phyloP scores from a whole-genome alignment of 2,888 invertebrate genomes.

The Notocelia uddmanniana region DNA sequence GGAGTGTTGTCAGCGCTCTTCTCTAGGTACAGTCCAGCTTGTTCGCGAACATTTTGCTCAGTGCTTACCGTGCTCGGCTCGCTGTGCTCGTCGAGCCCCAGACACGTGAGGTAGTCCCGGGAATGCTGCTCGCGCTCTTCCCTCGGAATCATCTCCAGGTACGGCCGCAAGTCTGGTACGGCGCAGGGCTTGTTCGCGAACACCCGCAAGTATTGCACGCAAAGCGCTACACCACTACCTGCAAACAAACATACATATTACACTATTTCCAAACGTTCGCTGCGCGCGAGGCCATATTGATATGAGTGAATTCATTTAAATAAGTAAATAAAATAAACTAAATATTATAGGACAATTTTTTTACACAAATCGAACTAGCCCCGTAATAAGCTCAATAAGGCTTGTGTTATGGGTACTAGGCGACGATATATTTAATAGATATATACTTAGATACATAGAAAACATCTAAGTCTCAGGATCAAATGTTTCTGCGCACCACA shows the following conservation, averaged over 20 bases:
- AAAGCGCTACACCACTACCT: slow-evolving; percentile 87
- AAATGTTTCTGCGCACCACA: too few relatives aligned
- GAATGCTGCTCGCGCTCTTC: slow-evolving; percentile 87
- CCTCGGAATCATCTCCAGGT: slow-evolving; percentile 89
- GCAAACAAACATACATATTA: neutral
- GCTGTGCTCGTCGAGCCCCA: slow-evolving; percentile 87
- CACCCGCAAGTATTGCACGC: slow-evolving; percentile 91
- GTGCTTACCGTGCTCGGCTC: slow-evolving; percentile 70
- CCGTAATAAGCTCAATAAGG: too few relatives aligned
- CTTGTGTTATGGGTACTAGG: too few relatives aligned
- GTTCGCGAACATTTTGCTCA: neutral
- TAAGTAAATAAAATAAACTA: too few relatives aligned
- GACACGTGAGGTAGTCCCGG: slow-evolving; percentile 86
- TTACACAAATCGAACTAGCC: too few relatives aligned
- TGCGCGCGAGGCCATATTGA: too few relatives aligned
- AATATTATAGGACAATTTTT: too few relatives aligned
- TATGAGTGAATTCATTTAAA: too few relatives aligned
- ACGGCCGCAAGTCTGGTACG: slow-evolving; percentile 92
- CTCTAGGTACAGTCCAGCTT: slow-evolving; percentile 56
- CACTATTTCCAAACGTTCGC: too few relatives aligned
- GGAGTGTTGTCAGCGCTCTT: slow-evolving; percentile 86
- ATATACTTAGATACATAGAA: too few relatives aligned
- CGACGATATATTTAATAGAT: too few relatives aligned
- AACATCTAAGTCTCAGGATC: too few relatives aligned
- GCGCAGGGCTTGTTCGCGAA: slow-evolving; percentile 96